phyloP scores from a whole-genome alignment of 2,113 vertebrate species.

The Brienomyrus brachyistius region DNA sequence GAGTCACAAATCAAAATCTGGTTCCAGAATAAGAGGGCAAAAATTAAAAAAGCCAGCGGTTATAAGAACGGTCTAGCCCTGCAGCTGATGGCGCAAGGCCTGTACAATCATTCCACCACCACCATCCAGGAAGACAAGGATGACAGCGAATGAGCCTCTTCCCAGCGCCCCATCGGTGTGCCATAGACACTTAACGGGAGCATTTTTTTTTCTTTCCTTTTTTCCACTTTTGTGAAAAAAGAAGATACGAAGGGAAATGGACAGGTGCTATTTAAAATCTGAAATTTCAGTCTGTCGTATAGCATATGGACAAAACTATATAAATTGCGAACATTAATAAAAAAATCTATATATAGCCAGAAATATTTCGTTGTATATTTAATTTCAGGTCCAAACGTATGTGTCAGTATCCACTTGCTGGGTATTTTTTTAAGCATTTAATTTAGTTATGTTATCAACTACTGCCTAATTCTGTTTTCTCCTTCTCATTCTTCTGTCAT shows the following conservation, averaged over 20 bases:
- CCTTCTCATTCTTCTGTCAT: not conserved
- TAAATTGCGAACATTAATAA: constrained; percentile 55
- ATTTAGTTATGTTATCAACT: not conserved
- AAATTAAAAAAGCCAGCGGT: constrained; percentile 83
- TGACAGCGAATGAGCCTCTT: constrained; percentile 74
- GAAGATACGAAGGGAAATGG: constrained; percentile 42
- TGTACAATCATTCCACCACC: constrained; percentile 89
- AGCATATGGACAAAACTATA: constrained; percentile 70
- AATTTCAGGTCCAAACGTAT: constrained; percentile 83
- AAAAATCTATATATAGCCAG: constrained; percentile 88
- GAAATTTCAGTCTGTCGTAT: constrained; percentile 79
- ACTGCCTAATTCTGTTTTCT: constrained; percentile 4
- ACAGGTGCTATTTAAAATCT: constrained; percentile 75
- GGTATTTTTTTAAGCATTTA: constrained; percentile 51
- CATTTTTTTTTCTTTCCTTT: not conserved
- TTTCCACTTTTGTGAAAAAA: constrained; percentile 27
- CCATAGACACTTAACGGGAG: constrained; percentile 34
- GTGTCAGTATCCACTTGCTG: constrained; percentile 74
- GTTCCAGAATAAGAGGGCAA: constrained; percentile 89
- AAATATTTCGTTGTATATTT: constrained; percentile 95
- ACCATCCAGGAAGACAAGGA: constrained; percentile 91
- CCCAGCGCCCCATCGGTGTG: constrained; percentile 10
- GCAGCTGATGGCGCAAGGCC: constrained; percentile 87
- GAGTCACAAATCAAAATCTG: constrained; percentile 90
- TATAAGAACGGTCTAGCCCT: constrained; percentile 83